These are phyloP conservation scores for Trachops cirrhosus DNA, from an alignment of 2,797 vertebrate species.

Conservation along the genomic window DNA sequence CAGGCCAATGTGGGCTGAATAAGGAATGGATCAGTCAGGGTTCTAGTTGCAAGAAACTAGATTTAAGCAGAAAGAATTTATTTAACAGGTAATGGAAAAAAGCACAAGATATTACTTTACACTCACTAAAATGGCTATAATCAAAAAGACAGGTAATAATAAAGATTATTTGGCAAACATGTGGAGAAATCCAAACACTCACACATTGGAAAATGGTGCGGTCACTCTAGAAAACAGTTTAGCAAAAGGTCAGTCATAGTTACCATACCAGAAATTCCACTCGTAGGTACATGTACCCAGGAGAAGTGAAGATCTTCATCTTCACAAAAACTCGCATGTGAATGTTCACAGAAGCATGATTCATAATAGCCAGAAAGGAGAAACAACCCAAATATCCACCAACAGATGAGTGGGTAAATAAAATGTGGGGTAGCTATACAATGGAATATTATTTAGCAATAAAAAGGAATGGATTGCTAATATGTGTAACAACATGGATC, in stretches of 20 bases:
- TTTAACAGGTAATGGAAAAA: constrained; percentile 12
- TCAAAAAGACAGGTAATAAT: not conserved
- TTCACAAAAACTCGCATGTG: not conserved
- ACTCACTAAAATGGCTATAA: not conserved
- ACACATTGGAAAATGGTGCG: not conserved
- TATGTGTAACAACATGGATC: not conserved
- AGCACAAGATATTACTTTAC: not conserved
- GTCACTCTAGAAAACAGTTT: not conserved
- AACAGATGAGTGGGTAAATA: not conserved
- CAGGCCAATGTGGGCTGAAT: not conserved
- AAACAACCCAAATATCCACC: not conserved
- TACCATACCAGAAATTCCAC: not conserved
- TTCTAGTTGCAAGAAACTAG: constrained; percentile 22
- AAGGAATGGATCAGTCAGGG: not conserved
- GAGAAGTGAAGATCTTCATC: not conserved
- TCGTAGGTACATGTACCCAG: not conserved
- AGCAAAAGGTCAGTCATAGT: not conserved
- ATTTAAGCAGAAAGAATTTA: constrained; percentile 42
- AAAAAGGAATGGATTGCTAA: not conserved
- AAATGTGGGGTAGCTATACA: not conserved
- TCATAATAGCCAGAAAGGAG: not conserved
- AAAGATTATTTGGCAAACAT: not conserved
- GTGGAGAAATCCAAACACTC: not conserved
- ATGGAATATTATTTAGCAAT: not conserved
- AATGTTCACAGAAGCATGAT: not conserved